Base-by-base conservation (phyloP, 1,140 invertebrate species). In the Ceratina japonica region DNA sequence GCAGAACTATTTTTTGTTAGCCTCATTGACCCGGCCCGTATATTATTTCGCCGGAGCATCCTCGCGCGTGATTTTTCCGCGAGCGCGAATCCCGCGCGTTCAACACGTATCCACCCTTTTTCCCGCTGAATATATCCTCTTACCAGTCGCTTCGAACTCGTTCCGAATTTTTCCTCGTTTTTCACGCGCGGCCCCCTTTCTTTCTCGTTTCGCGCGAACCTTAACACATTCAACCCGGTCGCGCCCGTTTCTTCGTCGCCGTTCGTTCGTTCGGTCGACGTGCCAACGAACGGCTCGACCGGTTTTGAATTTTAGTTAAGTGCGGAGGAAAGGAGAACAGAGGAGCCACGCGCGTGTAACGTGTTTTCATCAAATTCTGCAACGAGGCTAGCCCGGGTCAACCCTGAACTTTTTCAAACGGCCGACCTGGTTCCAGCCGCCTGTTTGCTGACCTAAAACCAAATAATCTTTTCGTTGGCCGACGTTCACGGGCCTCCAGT, bases 381-480 rank as follows among this genome's bases (percentile, higher is more conserved):
- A 37, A 75, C 51, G 24, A 37, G 58, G 63, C 56, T 78, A 58
- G 65, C 44, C 22, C 2, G n/a, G 18, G 16, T 31, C n/a, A 74
- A 82, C 52, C 61, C 70, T 70, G 61, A 82, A 79, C 64, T 68
- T 51, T n/a, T 24, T 22, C 56, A 74, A 70, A 66, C 70, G 37
- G 44, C 20, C 65, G 81, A 79, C 51, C 65, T 58, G 64, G 56
- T 71, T 61, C 13, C 22, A 27, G 54, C 18, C 52, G 51, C 16
- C 18, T 61, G 61, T 81, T 78, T 77, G 37, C 65, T 58, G 58
- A 81, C 27, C 75, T 75, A 56, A 82, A 86, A 86, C 65, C 75
- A 78, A 84, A 83, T 84, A 77, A 87, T 87, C 72, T 84, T 56
- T 61, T 24, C 70, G 59, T 66, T 56, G 44, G 20, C 24, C 52